Conservation (phyloP, 2,888 invertebrate genomes). For the Lissocephala sabroskyi region DNA sequence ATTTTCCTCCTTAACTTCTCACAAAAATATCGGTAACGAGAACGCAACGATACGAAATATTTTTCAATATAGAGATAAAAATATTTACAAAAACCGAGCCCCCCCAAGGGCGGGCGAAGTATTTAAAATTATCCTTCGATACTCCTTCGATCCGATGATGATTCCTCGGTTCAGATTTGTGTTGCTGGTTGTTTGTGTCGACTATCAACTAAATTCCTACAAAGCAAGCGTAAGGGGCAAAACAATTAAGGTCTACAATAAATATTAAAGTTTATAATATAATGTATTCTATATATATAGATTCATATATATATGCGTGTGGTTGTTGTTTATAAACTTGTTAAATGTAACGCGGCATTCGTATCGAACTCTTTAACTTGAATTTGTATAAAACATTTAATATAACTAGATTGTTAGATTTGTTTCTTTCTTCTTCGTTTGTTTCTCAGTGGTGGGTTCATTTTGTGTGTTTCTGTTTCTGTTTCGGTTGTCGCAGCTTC, state of each 20-base stretch:
- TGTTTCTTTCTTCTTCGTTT: conserved; percentile 17
- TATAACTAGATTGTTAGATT: conserved; percentile 22
- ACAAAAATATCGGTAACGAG: not conserved
- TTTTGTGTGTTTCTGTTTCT: conserved; percentile 37
- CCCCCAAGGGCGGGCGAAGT: conserved; percentile 37
- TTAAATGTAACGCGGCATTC: conserved; percentile 45
- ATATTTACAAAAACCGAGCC: conserved; percentile 48
- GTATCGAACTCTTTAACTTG: conserved; percentile 21
- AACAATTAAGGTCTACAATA: conserved; percentile 57
- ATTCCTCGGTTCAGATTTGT: conserved; percentile 20
- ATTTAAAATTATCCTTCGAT: conserved; percentile 15
- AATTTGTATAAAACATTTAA: conserved; percentile 17
- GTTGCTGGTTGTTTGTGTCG: conserved; percentile 17
- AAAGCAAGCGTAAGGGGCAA: conserved; percentile 51
- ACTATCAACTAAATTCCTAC: conserved; percentile 55
- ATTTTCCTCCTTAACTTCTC: not conserved
- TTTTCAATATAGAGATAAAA: conserved; percentile 17
- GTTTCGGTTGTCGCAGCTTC: conserved; percentile 5
- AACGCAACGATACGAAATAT: too few species aligned
- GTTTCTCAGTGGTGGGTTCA: conserved; percentile 52
- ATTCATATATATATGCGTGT: conserved; percentile 23
- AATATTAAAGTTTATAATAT: conserved; percentile 38
- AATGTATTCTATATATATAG: conserved; percentile 28
- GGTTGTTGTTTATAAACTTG: conserved; percentile 26
- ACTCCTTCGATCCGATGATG: not conserved